Base-by-base conservation (phyloP, 2,888 invertebrate species). In the Stictocephala bisonia region DNA sequence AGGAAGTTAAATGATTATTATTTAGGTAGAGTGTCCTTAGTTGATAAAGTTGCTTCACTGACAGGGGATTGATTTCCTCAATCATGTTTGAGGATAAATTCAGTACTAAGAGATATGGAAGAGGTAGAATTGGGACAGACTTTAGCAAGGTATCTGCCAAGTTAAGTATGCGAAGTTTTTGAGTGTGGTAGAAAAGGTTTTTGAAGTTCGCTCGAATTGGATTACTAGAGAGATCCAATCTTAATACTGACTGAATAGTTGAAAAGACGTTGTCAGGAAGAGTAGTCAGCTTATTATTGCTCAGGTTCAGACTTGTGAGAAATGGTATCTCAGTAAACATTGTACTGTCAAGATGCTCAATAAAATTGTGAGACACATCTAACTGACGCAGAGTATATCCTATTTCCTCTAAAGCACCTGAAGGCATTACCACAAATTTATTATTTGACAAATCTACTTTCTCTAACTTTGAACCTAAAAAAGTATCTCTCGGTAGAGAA, bases 211-310 rank as follows among this genome's bases (percentile, higher is more conserved):
- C 93, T 79, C 93, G 90, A 76, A 95, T 86, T 41, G 90, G 89
- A 85, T 95, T 95, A 78, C 88, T 89, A 78, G 93, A 92, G 56
- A 96, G 86, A 85, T 95, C 94, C 80, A 96, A 86, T 80, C 90
- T 90, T 78, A 95, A 89, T 75, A 95, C 85, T 78, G 91, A 90
- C 56, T 91, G 91, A 71, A 95, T 87, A 81, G 93, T 92, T 26
- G 92, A 91, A 83, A 96, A 95, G 20, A 94, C 94, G 83, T 94
- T 95, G 84, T 95, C 95, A 2, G 95, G 94, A 77, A 96, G 84
- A 77, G 94, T 93, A 15, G 93, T 93, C 75, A 95, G 86, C 81
- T 91, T 90, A 85, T 96, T 96, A 81, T 88, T 88, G 50, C 92
- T 91, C 81, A 96, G 85, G 85, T 94, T 92, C 72, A 96, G 86